Base-by-base conservation (phyloP, 2,113 vertebrate genomes). In the Pholis gunnellus region DNA sequence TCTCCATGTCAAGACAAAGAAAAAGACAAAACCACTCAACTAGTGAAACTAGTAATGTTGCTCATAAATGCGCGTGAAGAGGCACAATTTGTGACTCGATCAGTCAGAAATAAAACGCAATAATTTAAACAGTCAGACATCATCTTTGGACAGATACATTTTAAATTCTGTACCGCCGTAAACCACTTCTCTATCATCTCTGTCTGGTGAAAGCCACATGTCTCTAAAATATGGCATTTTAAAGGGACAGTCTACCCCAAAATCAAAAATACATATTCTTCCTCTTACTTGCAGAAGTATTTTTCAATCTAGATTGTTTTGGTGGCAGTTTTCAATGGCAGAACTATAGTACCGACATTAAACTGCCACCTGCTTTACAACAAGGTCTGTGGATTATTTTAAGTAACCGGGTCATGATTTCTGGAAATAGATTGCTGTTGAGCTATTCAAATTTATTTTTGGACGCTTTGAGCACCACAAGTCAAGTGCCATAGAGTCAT, bases 161-260 rank as follows among this genome's bases (percentile, higher is more conserved):
- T 65, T 17, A 11, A 34, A 66, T 50, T 57, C 10, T 72, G 42
- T 7, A 61, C 40, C 0, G 1, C 36, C 36, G 34, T 15, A 60
- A 40, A 52, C 50, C 8, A 1, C 36, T 17, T 17, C 17, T 69
- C 20, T 11, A 18, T 63, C 11, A 44, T 20, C 34, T 50, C n/a
- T 25, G 25, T 57, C 59, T 54, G 36, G 22, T 65, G 3, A 75
- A 75, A 56, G 60, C 54, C 22, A 22, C 10, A 9, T 20, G 29
- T 56, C 52, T 75, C 44, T n/a, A n/a, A 75, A 67, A 60, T 9
- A 29, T 29, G 9, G 17, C 42, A 56, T 54, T 63, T 69, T 22
- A 52, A 14, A 52, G 13, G 50, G 2, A 3, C 50, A 52, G 13
- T 22, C 18, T 9, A 18, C 20, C 20, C 15, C 15, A 48, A 48